These are phyloP conservation scores for Noctilio leporinus DNA, from an alignment of 2,113 vertebrate species.

Conservation along the genomic window DNA sequence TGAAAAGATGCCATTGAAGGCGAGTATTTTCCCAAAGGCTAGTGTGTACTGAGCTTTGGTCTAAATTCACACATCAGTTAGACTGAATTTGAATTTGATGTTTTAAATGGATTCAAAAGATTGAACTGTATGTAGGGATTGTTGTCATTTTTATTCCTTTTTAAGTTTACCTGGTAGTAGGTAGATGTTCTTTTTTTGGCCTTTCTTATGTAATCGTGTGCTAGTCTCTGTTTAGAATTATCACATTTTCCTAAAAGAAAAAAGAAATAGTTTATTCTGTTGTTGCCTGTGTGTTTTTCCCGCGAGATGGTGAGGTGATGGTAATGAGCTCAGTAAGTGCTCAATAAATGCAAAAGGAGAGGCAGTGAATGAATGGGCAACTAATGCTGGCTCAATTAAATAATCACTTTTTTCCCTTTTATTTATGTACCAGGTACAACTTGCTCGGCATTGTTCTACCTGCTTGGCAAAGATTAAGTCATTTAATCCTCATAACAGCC, in stretches of 20 bases:
- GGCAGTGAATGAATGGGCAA: neutral
- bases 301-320: neutral
- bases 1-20: neutral
- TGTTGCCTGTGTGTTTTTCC: neutral
- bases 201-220: conserved; percentile 16
- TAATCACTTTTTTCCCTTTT: neutral
- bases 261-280: neutral
- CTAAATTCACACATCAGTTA: conserved; percentile 8
- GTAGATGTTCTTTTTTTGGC: conserved; percentile 3
- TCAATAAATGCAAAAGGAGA: conserved; percentile 9
- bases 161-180: neutral
- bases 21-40: neutral
- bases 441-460: neutral
- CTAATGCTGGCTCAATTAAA: neutral
- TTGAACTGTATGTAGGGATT: neutral
- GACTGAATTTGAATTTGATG: neutral
- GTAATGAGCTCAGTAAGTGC: neutral
- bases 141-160: neutral
- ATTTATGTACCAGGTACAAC: neutral
- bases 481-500: neutral
- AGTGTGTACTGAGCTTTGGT: neutral
- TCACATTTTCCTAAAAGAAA: conserved; percentile 5
- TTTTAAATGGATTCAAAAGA: conserved; percentile 22
- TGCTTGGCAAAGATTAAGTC: conserved; percentile 13
- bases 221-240: conserved; percentile 22